Evolutionary conservation across 1,140 invertebrate genomes (phyloP).

Genomic region (Conus betulinus): DNA sequence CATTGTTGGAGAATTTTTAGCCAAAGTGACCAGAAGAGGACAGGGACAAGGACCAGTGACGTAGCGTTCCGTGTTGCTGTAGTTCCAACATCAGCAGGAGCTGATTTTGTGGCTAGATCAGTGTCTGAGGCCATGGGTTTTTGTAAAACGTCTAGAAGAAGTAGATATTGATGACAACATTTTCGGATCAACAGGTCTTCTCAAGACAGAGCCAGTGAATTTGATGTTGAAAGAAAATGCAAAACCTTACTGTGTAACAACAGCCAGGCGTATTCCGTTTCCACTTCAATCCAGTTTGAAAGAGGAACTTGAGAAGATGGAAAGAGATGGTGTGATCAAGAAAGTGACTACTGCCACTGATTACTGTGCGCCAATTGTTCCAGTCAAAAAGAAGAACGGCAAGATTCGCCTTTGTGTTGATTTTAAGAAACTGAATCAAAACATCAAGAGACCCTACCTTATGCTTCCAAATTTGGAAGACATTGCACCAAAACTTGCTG

Average conservation of each 20-base stretch:
- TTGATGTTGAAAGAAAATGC: slow-evolving; percentile 46
- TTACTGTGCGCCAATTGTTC: slow-evolving; percentile 57
- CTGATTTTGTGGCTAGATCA: neutral
- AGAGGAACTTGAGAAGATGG: slow-evolving; percentile 62
- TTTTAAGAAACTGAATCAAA: slow-evolving; percentile 39
- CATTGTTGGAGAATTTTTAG: slow-evolving; percentile 6
- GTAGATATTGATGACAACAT: neutral
- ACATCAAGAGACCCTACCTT: neutral
- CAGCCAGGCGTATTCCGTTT: slow-evolving; percentile 63
- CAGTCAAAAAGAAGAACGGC: slow-evolving; percentile 49
- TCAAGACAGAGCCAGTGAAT: slow-evolving; percentile 34
- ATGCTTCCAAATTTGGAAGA: too few relatives aligned
- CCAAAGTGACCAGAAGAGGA: neutral
- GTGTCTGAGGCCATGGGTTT: slow-evolving; percentile 8
- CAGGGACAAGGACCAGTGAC: neutral
- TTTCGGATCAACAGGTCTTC: neutral
- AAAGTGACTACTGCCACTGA: slow-evolving; percentile 52
- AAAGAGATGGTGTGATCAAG: slow-evolving; percentile 54
- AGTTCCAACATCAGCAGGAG: slow-evolving; percentile 23
- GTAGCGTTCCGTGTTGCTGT: too few relatives aligned
- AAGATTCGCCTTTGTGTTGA: slow-evolving; percentile 65
- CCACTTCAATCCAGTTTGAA: slow-evolving; percentile 56
- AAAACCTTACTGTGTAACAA: slow-evolving; percentile 48
- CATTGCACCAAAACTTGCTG: too few relatives aligned
- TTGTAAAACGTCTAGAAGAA: neutral